A percentile compares a stretch with the other conserved stretches of the same genome.
Evolutionary conservation across 2,797 vertebrate species (phyloP).

Genomic region (Schizopygopsis pylzovi): DNA sequence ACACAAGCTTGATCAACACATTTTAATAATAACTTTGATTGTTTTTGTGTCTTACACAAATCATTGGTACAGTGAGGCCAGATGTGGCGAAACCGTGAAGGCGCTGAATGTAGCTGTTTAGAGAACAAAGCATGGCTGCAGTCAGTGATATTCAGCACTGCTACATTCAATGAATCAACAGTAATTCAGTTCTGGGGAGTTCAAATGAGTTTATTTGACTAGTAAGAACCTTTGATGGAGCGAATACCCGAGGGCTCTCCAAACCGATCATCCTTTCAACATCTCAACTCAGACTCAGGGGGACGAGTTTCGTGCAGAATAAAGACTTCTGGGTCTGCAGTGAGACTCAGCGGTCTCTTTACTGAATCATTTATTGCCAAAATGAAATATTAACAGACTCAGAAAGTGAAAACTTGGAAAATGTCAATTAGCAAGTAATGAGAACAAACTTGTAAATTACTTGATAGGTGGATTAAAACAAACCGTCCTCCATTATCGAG

Average conservation of each 20-base stretch:
- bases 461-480: conserved; percentile 5
- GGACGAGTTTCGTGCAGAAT: background rate
- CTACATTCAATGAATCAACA: conserved; percentile 6
- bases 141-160: conserved; percentile 3
- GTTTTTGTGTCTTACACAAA: conserved; percentile 44
- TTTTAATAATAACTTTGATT: conserved; percentile 61
- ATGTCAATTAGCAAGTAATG: background rate
- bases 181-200: background rate
- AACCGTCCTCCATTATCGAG: conserved; percentile 1
- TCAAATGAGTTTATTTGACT: conserved; percentile 6
- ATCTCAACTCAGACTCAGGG: background rate
- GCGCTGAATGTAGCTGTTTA: conserved; percentile 39
- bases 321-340: background rate
- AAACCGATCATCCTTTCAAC: background rate
- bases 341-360: background rate
- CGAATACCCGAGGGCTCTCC: background rate
- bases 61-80: conserved; percentile 36
- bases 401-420: conserved; percentile 1
- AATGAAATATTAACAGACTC: background rate
- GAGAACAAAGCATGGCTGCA: background rate
- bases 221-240: background rate
- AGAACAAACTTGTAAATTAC: background rate
- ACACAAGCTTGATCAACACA: conserved; percentile 14
- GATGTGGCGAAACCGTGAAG: conserved; percentile 44
- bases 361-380: background rate